These are phyloP conservation scores for Strix uralensis DNA, from an alignment of 2,113 vertebrate genomes.

Conservation along the genomic window DNA sequence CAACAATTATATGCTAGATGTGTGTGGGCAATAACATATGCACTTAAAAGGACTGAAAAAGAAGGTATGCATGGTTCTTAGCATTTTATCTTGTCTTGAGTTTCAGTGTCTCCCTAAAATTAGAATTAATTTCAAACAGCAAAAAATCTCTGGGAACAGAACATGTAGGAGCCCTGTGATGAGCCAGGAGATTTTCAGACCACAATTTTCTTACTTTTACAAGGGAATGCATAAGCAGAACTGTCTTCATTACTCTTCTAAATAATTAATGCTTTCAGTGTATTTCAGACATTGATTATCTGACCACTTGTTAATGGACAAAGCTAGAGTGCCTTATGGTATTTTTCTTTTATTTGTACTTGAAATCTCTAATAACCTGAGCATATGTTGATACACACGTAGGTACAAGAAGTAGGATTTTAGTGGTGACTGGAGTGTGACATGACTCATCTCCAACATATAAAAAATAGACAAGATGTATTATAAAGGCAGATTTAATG, in stretches of 20 bases:
- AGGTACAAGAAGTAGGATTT: constrained; percentile 47
- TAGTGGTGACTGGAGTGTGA: constrained; percentile 39
- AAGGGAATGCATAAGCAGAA: not conserved
- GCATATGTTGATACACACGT: constrained; percentile 10
- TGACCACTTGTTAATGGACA: constrained; percentile 22
- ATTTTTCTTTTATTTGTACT: constrained; percentile 6
- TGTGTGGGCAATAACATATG: constrained; percentile 69
- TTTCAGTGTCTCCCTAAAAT: constrained; percentile 52
- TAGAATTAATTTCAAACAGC: constrained; percentile 48
- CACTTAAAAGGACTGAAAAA: constrained; percentile 64
- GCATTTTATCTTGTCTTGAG: constrained; percentile 48
- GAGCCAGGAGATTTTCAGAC: constrained; percentile 16
- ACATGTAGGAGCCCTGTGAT: constrained; percentile 17
- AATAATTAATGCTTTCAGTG: constrained; percentile 28
- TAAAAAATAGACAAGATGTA: constrained; percentile 15
- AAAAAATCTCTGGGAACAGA: constrained; percentile 16
- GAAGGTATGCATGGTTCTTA: constrained; percentile 57
- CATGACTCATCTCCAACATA: constrained; percentile 45
- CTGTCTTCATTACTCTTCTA: constrained; percentile 20
- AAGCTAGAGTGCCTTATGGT: not conserved
- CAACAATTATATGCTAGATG: constrained; percentile 65
- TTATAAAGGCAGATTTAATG: constrained; percentile 23
- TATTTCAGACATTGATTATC: constrained; percentile 32
- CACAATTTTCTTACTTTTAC: not conserved
- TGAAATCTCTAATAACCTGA: constrained; percentile 33